Evolutionary conservation across 2,888 invertebrate species (phyloP), one percentile per base, ranked within the genome.

Genomic region (Abscondita cerata): DNA sequence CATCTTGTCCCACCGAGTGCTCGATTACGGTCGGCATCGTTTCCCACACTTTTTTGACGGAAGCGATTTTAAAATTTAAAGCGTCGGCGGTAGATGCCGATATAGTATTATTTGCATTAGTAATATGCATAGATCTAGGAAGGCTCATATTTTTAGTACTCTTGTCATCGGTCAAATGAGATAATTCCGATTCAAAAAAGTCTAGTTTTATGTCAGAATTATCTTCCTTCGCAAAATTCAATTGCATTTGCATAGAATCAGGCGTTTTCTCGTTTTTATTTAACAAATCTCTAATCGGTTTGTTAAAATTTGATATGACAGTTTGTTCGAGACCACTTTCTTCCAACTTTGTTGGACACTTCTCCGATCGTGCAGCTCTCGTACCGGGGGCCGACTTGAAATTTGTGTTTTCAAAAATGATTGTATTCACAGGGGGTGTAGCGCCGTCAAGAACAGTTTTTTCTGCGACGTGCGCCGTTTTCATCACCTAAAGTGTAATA

Each of bases 341-440:
- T 64, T 89, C 89, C 9, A 84, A 77, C 46, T 86, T 87, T 16
- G 83, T 81, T 8, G 81, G 74, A 48, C 86, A 84, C 77, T 89
- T 90, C 62, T 88, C 83, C 25, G 84, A 85, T 59, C 83, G 81
- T 1, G 80, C 67, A 0, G 76, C 75, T 1, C 81, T 76, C 61
- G 85, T 84, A 56, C 87, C 88, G 13, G 89, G 87, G 58, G 87
- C 89, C 67, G 89, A 87, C 77, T 93, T 93, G 77, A 91, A 94
- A 78, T 95, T 95, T 1, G 94, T 95, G 77, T 95, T 95, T 76
- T 95, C 95, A 76, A 95, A 95, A 67, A 95, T 94, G 53, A 95
- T 90, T 0, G 94, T 94, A 76, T 92, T 91, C 15, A 93, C 92
- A 1, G 93, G 92, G 0, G 92, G 89, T 3, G 91, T 90, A 2